Base-by-base conservation (phyloP, 2,888 invertebrate species). In the Diachrysia chrysitis region DNA sequence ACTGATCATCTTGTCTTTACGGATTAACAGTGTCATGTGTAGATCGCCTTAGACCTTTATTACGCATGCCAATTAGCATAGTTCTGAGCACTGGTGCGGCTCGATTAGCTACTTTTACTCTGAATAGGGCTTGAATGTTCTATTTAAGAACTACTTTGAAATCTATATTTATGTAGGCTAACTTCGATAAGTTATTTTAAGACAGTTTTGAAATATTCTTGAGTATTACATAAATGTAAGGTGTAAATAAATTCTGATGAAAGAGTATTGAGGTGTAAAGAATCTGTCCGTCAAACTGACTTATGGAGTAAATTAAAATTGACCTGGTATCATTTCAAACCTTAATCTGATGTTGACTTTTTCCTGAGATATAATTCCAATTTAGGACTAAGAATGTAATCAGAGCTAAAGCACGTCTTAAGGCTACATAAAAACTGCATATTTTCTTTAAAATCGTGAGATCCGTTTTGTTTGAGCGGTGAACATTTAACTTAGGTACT, bases 91-190 rank as follows among this genome's bases (percentile, higher is more conserved):
- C 51, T 35, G 25, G 21, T 79, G 59, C 19, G 21, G 58, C 58
- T 75, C 67, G 56, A 78, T 66, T 78, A 70, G 57, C 55, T 35
- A 58, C 61, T 74, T 80, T 73, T 70, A 74, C 64, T 59, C 56
- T 55, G 23, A 25, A 23, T 58, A 62, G 42, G 63, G 58, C 57
- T 63, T 73, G 66, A 64, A 62, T 78, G 58, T 63, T 57, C 25
- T 54, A 21, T 29, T 55, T 69, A 57, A 55, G 21, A 48, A 16
- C 64, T 58, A 56, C 29, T 79, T 60, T 63, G 58, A 54, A 69
- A 37, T 25, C 29, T 58, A 53, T 66, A 60, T 54, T 72, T 48
- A 42, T 42, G n/a, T 42, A 42, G 42, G 42, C 42, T 42, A 42
- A 42, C 42, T 42, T 42, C 7, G 42, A 42, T 42, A n/a, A 42